Evolutionary conservation across 2,888 invertebrate species (phyloP).

Genomic region (Mactromeris polynyma): DNA sequence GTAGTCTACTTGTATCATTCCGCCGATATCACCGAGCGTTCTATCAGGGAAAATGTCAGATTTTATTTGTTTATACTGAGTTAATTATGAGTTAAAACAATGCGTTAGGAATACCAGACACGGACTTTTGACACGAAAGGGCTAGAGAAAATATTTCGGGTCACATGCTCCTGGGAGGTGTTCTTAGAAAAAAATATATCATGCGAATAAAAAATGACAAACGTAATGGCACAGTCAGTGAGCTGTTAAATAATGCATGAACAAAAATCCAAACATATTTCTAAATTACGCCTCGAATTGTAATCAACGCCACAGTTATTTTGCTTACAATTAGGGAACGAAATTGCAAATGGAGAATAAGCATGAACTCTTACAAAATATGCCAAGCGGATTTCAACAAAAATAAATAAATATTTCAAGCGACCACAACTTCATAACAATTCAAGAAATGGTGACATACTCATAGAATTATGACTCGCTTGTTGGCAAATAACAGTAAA

Average conservation of each 20-base stretch:
- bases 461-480: neutral
- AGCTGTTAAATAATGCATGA: neutral
- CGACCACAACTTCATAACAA: neutral
- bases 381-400: neutral
- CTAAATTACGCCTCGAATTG: too few relatives aligned
- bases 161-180: conserved; percentile 49
- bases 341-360: too few relatives aligned
- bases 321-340: too few relatives aligned
- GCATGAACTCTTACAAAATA: too few relatives aligned
- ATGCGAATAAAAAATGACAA: conserved; percentile 13
- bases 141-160: conserved; percentile 43
- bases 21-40: conserved; percentile 54
- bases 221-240: neutral
- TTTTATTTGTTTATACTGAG: conserved; percentile 67
- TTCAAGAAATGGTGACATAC: neutral
- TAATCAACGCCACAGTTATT: too few relatives aligned
- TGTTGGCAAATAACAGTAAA: neutral
- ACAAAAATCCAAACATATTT: too few relatives aligned
- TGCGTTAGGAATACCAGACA: conserved; percentile 59
- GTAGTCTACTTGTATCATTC: conserved; percentile 57
- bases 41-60: conserved; percentile 61
- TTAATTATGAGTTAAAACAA: conserved; percentile 69
- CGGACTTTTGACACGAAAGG: conserved; percentile 39
- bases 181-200: conserved; percentile 19
- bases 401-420: neutral